Conservation (phyloP, 1,140 invertebrate species). For the Brachionus sp. region DNA sequence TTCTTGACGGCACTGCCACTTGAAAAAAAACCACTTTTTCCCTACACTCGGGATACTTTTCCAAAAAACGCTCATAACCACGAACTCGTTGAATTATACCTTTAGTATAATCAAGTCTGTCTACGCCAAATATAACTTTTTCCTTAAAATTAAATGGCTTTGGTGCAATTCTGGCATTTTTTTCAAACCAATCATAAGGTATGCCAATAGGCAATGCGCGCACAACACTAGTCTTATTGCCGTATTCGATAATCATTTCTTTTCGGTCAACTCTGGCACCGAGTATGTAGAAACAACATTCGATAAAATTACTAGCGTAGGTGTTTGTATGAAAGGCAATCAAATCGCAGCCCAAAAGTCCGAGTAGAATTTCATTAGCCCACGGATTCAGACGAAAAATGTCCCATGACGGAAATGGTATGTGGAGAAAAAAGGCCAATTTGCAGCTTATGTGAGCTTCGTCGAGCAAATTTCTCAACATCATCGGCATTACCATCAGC, state of each 20-base stretch:
- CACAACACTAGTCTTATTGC: conserved; percentile 75
- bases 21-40: conserved; percentile 75
- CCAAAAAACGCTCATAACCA: conserved; percentile 76
- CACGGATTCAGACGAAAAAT: conserved; percentile 82
- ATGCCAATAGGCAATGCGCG: conserved; percentile 69
- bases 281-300: conserved; percentile 79
- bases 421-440: conserved; percentile 83
- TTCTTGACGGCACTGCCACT: conserved; percentile 81
- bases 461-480: conserved; percentile 75
- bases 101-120: conserved; percentile 85
- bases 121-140: conserved; percentile 77
- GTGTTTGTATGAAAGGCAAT: conserved; percentile 86
- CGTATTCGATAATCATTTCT: conserved; percentile 78
- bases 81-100: conserved; percentile 77
- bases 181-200: conserved; percentile 78
- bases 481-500: conserved; percentile 79
- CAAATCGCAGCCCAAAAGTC: conserved; percentile 74
- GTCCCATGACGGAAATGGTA: conserved; percentile 86
- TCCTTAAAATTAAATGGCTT: conserved; percentile 59
- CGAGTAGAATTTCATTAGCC: conserved; percentile 83
- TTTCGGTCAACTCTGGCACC: conserved; percentile 81
- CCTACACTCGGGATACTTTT: conserved; percentile 78
- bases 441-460: conserved; percentile 74
- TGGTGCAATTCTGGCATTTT: conserved; percentile 73
- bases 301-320: conserved; percentile 84